phyloP scores from a whole-genome alignment of 2,113 vertebrate genomes.

The Larimichthys crocea region DNA sequence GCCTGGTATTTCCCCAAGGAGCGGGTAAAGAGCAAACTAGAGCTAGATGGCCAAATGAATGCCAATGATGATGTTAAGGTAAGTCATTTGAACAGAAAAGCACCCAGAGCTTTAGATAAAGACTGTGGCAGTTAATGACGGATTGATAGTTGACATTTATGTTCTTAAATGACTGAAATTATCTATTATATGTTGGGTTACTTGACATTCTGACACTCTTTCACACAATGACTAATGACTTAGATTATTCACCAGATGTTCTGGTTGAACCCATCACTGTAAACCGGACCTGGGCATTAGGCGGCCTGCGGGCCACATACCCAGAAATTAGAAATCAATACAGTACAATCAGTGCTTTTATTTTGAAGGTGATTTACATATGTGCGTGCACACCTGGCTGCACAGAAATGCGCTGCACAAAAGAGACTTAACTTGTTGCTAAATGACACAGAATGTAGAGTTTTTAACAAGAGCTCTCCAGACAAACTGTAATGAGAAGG shows the following conservation, averaged over 20 bases:
- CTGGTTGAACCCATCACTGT: background rate
- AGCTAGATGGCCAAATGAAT: background rate
- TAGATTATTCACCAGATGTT: background rate
- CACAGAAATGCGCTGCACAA: too few species aligned
- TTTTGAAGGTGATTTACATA: too few species aligned
- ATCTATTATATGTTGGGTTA: background rate
- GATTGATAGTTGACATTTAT: background rate
- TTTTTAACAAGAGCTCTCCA: too few species aligned
- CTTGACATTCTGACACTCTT: background rate
- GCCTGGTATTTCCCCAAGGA: background rate
- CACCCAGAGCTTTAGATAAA: background rate
- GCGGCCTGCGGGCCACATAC: too few species aligned
- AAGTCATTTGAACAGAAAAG: background rate
- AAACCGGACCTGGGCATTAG: too few species aligned
- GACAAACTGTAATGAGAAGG: too few species aligned
- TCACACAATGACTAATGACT: background rate
- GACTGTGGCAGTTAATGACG: background rate
- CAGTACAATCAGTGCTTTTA: too few species aligned
- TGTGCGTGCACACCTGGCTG: too few species aligned
- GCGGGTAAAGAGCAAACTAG: background rate
- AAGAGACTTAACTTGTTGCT: too few species aligned
- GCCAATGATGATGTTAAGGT: background rate
- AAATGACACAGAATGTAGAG: too few species aligned
- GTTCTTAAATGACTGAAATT: background rate
- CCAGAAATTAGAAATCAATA: too few species aligned